Conservation (phyloP, 2,888 invertebrate genomes). For the Lamellibrachia columna region DNA sequence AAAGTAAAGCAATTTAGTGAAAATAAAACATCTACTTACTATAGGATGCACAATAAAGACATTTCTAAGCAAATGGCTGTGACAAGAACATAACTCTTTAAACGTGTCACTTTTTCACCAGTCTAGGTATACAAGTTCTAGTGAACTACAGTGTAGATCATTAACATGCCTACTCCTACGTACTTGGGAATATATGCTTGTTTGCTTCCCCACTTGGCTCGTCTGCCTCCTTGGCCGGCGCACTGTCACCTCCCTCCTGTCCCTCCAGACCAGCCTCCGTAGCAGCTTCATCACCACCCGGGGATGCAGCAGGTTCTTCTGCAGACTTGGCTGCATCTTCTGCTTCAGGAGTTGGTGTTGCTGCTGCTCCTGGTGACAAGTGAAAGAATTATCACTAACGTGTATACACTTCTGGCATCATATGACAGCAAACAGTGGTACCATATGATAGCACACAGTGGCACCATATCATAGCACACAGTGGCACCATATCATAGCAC, state of each 20-base stretch:
- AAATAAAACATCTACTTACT: background rate
- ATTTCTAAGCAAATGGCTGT: background rate
- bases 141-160: background rate
- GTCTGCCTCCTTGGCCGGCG: background rate
- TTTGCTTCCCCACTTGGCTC: background rate
- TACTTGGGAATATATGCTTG: background rate
- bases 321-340: background rate
- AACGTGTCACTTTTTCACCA: background rate
- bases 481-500: no score
- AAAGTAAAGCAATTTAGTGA: background rate
- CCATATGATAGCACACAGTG: no score
- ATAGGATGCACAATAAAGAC: background rate
- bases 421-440: no score
- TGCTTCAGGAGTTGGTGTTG: background rate
- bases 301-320: background rate
- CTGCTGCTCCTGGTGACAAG: no score
- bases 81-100: background rate
- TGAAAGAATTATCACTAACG: no score
- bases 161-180: background rate
- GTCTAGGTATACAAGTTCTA: background rate
- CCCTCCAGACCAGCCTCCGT: background rate
- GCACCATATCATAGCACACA: no score
- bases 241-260: background rate
- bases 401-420: no score
- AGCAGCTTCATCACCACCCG: background rate